Evolutionary conservation across 2,888 invertebrate genomes (phyloP).

Genomic region (Seladonia tumulorum): DNA sequence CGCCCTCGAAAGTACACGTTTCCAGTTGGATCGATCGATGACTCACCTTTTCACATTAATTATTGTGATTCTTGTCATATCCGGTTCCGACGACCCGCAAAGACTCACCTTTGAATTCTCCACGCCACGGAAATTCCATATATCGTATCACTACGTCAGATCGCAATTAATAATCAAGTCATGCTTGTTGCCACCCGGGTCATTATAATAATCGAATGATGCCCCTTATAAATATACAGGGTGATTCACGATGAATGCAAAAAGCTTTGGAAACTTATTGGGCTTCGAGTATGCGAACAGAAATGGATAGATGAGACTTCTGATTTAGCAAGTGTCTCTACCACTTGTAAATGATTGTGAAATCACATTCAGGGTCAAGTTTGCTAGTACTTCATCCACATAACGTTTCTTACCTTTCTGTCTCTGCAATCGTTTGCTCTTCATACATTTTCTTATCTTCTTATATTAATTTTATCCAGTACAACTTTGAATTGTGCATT

Average conservation of each 20-base stretch:
- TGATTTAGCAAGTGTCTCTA: background rate
- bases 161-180: constrained; percentile 24
- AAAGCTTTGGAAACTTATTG: background rate
- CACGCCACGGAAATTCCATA: constrained; percentile 35
- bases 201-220: constrained; percentile 13
- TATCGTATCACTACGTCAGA: constrained; percentile 34
- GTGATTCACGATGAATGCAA: constrained; percentile 13
- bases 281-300: background rate
- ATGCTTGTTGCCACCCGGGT: background rate
- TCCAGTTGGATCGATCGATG: constrained; percentile 48
- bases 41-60: constrained; percentile 57
- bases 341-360: background rate
- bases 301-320: background rate
- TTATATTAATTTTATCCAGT: background rate
- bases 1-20: constrained; percentile 34
- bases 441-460: background rate
- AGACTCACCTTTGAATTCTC: constrained; percentile 41
- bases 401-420: background rate
- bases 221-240: constrained; percentile 7
- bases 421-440: background rate
- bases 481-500: background rate
- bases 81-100: constrained; percentile 39
- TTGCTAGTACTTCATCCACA: background rate
- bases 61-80: constrained; percentile 57
- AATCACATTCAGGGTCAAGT: background rate